Base-by-base conservation (phyloP, 2,113 vertebrate genomes). In the Sebastes schlegelii region DNA sequence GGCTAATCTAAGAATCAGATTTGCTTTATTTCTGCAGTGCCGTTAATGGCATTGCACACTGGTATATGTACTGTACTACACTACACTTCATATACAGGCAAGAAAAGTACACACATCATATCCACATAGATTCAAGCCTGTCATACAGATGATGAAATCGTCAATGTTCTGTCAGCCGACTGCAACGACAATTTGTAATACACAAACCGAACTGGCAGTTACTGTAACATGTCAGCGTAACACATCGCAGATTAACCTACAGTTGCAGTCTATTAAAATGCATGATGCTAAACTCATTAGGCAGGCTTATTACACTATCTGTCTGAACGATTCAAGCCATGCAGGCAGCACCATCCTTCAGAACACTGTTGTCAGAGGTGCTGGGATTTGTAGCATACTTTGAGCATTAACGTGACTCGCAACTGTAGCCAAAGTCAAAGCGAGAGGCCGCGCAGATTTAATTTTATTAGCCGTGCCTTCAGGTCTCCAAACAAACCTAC, bases 201-300 rank as follows among this genome's bases (percentile, higher is more conserved):
- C 75, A 61, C 82, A 84, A 79, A 79, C 72, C 64, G 79, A 80
- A 82, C 80, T 81, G 86, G 62, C 51, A 61, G 64, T 77, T 66
- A 80, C 72, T 66, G 45, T 62, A 77, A 82, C 65, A 79, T 74
- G 66, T 51, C 69, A 66, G 51, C 16, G 17, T 72, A 71, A 86
- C 80, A 51, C 66, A 66, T 78, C 69, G 51, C 69, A 82, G 49
- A 86, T 72, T 66, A 83, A 77, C 63, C 81, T 77, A 66, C 79
- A 51, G 73, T 86, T 64, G 52, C 78, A 66, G 61, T 72, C 63
- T 46, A 77, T 91, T 87, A 88, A 77, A 87, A 85, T 74, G 62
- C 72, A 84, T 63, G 70, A 86, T 70, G 83, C 74, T 82, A 49
- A 81, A 83, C 77, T 90, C 79, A 83, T 92, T 90, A 88, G 75